Percentiles rank a stretch among this genome's conserved stretches.
Conservation (phyloP, 2,797 vertebrate species). For the Channa striata region DNA sequence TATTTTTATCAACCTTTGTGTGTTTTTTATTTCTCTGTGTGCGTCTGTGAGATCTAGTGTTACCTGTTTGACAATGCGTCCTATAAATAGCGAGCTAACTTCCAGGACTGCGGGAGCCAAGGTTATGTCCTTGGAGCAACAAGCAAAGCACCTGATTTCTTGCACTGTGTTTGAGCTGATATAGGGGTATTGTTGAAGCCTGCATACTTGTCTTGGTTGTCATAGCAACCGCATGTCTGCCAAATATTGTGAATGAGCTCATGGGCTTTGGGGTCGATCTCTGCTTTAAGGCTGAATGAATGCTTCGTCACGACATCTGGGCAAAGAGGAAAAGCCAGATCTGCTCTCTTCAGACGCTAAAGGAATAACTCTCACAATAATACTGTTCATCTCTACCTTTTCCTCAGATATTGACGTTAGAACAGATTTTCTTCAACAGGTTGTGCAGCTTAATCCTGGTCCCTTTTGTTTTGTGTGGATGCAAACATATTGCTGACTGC, state of each 20-base stretch:
- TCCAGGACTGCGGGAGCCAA: constrained; percentile 27
- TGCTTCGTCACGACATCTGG: constrained; percentile 3
- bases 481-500: no score
- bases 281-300: neutral
- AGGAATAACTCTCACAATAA: neutral
- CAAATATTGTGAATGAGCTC: constrained; percentile 6
- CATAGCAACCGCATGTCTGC: constrained; percentile 47
- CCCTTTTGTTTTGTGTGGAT: no score
- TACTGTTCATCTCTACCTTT: neutral
- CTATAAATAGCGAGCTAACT: constrained; percentile 35
- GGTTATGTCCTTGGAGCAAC: constrained; percentile 35
- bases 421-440: neutral
- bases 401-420: neutral
- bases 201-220: neutral
- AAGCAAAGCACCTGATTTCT: constrained; percentile 20
- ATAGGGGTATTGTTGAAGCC: neutral
- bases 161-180: neutral
- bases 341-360: neutral
- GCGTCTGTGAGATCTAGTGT: neutral
- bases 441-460: constrained; percentile 1
- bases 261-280: neutral
- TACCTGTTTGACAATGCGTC: neutral
- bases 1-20: constrained; percentile 1
- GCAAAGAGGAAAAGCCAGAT: neutral
- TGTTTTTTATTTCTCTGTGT: neutral